These are phyloP conservation scores for Bovichtus diacanthus DNA, from an alignment of 2,797 vertebrate genomes.

Conservation along the genomic window DNA sequence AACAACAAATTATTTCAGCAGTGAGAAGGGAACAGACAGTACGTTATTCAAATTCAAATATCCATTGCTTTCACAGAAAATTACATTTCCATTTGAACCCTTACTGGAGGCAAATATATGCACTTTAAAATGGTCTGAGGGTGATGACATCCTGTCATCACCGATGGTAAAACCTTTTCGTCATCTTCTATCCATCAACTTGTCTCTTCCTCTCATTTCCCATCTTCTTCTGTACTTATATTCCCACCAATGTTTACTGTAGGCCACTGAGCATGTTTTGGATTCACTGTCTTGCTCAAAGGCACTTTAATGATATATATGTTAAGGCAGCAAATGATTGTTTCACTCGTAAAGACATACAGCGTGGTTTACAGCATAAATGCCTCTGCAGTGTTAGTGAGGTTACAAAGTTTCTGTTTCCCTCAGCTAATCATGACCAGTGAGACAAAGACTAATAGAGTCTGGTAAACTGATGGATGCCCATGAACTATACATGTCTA, in stretches of 20 bases:
- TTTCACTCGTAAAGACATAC: conserved; percentile 14
- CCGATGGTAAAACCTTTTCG: conserved; percentile 70
- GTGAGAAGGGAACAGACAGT: background rate
- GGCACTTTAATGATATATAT: conserved; percentile 17
- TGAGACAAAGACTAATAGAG: conserved; percentile 21
- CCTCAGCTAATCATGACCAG: background rate
- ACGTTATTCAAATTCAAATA: conserved; percentile 14
- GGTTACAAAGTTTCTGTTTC: conserved; percentile 28
- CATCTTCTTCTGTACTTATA: conserved; percentile 41
- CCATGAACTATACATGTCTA: conserved; percentile 28
- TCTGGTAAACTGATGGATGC: conserved; percentile 8
- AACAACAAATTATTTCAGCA: conserved; percentile 6
- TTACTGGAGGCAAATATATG: conserved; percentile 48
- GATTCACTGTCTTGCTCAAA: conserved; percentile 31
- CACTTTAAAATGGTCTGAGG: conserved; percentile 30
- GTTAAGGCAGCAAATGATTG: conserved; percentile 7
- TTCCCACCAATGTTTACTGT: conserved; percentile 21
- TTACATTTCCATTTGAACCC: conserved; percentile 40
- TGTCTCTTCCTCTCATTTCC: conserved; percentile 32
- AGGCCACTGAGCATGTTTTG: conserved; percentile 12
- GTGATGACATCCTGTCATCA: conserved; percentile 69
- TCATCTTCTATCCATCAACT: conserved; percentile 52
- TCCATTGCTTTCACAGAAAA: conserved; percentile 27
- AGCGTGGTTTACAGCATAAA: background rate
- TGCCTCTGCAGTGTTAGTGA: background rate